phyloP scores from a whole-genome alignment of 2,797 vertebrate genomes.

The Myotis planiceps region DNA sequence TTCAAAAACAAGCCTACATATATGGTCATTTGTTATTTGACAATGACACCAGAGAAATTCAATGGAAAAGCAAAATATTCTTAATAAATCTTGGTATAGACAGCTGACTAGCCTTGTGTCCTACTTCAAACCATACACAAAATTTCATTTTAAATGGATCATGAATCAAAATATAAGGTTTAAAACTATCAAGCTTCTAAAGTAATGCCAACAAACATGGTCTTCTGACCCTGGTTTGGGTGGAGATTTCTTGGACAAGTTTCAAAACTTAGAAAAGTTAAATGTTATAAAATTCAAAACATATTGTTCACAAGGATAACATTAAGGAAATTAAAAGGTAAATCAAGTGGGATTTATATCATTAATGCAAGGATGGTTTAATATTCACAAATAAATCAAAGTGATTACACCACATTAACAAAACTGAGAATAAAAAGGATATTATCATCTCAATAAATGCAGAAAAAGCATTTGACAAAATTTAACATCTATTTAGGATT shows the following conservation, averaged over 20 bases:
- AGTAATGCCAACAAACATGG: neutral
- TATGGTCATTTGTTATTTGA: neutral
- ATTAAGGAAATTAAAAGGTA: neutral
- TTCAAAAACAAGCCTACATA: neutral
- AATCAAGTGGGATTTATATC: neutral
- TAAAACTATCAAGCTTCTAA: neutral
- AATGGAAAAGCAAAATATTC: neutral
- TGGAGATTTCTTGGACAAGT: neutral
- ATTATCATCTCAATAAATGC: neutral
- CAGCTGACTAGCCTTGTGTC: neutral
- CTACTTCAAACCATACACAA: neutral
- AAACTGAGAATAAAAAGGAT: neutral
- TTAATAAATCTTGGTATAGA: neutral
- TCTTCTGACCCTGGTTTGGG: neutral
- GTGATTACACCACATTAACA: neutral
- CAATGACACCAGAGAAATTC: neutral
- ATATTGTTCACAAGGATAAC: neutral
- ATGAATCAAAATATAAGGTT: neutral
- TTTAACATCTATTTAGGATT: neutral
- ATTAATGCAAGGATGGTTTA: neutral
- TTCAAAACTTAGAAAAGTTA: neutral
- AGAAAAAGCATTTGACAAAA: neutral
- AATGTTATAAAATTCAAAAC: neutral
- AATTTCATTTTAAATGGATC: neutral
- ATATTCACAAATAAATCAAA: neutral